Evolutionary conservation across 2,797 vertebrate species (phyloP).

Genomic region (Sparus aurata): DNA sequence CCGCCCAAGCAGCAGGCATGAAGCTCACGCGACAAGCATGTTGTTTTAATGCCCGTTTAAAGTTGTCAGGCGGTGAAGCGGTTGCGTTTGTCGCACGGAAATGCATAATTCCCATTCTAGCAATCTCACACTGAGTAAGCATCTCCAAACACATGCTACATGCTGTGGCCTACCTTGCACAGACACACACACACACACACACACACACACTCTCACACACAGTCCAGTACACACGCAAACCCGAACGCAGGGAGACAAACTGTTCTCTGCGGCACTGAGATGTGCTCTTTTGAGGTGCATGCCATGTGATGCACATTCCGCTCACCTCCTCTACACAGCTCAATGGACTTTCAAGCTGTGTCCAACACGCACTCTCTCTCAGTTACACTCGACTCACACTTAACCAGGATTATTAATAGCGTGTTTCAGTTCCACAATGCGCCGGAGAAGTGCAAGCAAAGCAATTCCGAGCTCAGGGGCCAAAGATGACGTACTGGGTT

Average conservation of each 20-base stretch:
- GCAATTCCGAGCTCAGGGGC: conserved; percentile 63
- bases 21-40: conserved; percentile 4
- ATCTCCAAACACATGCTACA: conserved; percentile 44
- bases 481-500: conserved; percentile 66
- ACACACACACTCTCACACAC: conserved; percentile 27
- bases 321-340: conserved; percentile 70
- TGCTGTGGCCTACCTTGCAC: conserved; percentile 41
- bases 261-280: conserved; percentile 52
- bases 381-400: conserved; percentile 51
- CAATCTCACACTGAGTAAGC: conserved; percentile 35
- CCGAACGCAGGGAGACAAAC: conserved; percentile 41
- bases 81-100: conserved; percentile 44
- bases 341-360: conserved; percentile 69
- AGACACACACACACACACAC: conserved; percentile 23
- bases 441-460: conserved; percentile 73
- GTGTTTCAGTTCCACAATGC: conserved; percentile 80
- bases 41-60: conserved; percentile 45
- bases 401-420: conserved; percentile 76
- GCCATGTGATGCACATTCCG: conserved; percentile 69
- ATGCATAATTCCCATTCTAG: conserved; percentile 59
- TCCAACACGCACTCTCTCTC: conserved; percentile 61
- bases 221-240: conserved; percentile 32
- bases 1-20: conserved; percentile 29
- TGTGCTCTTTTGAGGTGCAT: conserved; percentile 61
- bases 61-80: conserved; percentile 13